Conservation (phyloP, 2,888 invertebrate genomes). For the Torymus tubicola region DNA sequence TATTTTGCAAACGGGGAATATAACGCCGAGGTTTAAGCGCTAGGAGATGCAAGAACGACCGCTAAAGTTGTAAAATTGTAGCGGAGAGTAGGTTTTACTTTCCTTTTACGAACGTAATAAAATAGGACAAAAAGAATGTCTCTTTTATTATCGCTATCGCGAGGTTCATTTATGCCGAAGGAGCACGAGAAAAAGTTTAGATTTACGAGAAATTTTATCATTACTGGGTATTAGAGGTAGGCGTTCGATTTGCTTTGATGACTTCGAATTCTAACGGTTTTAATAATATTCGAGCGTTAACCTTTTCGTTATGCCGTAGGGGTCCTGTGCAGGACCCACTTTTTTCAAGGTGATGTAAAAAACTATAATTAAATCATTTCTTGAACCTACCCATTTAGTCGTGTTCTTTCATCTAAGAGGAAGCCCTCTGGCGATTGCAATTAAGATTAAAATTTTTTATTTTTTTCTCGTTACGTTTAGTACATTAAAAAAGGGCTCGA, state of each 20-base stretch:
- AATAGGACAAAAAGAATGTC: slow-evolving; percentile 30
- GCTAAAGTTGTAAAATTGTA: slow-evolving; percentile 14
- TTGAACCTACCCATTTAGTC: too few relatives aligned
- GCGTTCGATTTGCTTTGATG: not conserved
- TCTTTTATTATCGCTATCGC: slow-evolving; percentile 33
- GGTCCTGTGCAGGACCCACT: too few relatives aligned
- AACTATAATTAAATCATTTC: too few relatives aligned
- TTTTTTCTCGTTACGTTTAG: too few relatives aligned
- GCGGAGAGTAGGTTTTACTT: slow-evolving; percentile 23
- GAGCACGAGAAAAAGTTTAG: slow-evolving; percentile 3
- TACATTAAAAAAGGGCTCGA: too few relatives aligned
- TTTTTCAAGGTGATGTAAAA: too few relatives aligned
- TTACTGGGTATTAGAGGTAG: not conserved
- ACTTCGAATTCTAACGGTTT: not conserved
- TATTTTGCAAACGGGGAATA: not conserved
- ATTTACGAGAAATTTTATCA: slow-evolving; percentile 30
- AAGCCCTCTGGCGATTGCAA: too few relatives aligned
- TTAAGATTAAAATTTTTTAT: too few relatives aligned
- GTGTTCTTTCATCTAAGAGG: too few relatives aligned
- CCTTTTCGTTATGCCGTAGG: too few relatives aligned
- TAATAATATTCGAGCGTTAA: not conserved
- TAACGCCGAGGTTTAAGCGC: not conserved
- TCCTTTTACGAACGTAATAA: slow-evolving; percentile 26
- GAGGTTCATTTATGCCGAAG: slow-evolving; percentile 7
- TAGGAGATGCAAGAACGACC: not conserved